These are phyloP conservation scores for Cyprinodon diabolis DNA, from an alignment of 2,797 vertebrate species.

Conservation along the genomic window DNA sequence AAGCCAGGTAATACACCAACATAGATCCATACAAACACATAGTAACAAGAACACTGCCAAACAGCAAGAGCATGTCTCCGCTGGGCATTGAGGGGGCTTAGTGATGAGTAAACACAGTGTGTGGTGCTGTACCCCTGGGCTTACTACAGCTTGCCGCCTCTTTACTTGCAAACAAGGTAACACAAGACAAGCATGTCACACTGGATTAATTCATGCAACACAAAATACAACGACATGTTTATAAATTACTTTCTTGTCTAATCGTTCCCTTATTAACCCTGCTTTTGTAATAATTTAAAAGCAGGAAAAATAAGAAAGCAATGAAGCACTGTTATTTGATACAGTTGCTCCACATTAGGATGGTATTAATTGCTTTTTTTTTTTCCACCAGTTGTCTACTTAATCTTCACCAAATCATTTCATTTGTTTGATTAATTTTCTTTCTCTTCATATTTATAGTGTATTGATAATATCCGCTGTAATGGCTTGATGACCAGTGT, in stretches of 20 bases:
- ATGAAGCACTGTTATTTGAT: not conserved
- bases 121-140: conserved; percentile 53
- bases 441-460: conserved; percentile 74
- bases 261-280: not conserved
- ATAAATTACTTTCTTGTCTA: not conserved
- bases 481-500: conserved; percentile 99
- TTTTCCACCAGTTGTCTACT: not conserved
- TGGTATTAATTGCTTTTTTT: not conserved
- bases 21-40: conserved; percentile 40
- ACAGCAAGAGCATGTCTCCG: conserved; percentile 42
- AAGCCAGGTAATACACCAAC: conserved; percentile 88
- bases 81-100: conserved; percentile 57
- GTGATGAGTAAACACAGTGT: conserved; percentile 72
- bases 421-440: not conserved
- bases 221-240: conserved; percentile 11
- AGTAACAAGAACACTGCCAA: conserved; percentile 59
- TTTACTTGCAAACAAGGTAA: conserved; percentile 50
- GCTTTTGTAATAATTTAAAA: conserved; percentile 2
- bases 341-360: not conserved
- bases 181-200: conserved; percentile 23
- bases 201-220: conserved; percentile 24
- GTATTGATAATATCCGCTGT: conserved; percentile 97
- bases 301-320: not conserved
- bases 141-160: conserved; percentile 39
- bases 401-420: not conserved